Base-by-base conservation (phyloP, 2,888 invertebrate species). In the Temnothorax ravouxi region DNA sequence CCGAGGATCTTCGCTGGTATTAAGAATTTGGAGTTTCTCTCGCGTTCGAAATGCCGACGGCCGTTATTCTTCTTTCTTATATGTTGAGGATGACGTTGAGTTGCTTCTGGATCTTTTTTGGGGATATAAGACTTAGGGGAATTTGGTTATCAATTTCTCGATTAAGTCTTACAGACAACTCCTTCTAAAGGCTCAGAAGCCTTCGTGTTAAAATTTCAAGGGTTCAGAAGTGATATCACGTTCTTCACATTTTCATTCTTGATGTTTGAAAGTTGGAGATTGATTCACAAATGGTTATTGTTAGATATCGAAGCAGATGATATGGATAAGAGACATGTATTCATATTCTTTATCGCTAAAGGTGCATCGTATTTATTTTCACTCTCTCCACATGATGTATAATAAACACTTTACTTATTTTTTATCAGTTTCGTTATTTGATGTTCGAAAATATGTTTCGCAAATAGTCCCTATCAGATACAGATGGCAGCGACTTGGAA, bases 1-100 rank as follows among this genome's bases (percentile, higher is more conserved):
- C 50, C 80, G 69, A 81, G 56, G 41, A 67, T 76, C 83, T 88
- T 80, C 86, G 79, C 83, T 9, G 50, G 50, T 4, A 25, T 4
- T 4, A 25, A 56, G 69, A 81, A 75, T 52, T 66, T 34, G 54
- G 15, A 59, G 59, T 75, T 82, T 77, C 80, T 79, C 64, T 34
- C 25, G 62, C n/a, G 50, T 67, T 52, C 76, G 47, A 59, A 52
- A 71, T n/a, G 21, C 29, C 21, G 69, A 41, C 34, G 69, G 47
- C 71, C 79, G 79, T 80, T 80, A 80, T 50, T 71, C 71, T 79
- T 79, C 44, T 34, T 56, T 52, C 66, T n/a, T 64, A n/a, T 50
- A 38, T 8, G 6, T 56, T 25, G 18, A 41, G 11, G 41, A 29
- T 44, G 13, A 15, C 6, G 18, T 50, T 38, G 25, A 64, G 1